Evolutionary conservation across 1,140 invertebrate genomes (phyloP).

Genomic region (Gryllus bimaculatus): DNA sequence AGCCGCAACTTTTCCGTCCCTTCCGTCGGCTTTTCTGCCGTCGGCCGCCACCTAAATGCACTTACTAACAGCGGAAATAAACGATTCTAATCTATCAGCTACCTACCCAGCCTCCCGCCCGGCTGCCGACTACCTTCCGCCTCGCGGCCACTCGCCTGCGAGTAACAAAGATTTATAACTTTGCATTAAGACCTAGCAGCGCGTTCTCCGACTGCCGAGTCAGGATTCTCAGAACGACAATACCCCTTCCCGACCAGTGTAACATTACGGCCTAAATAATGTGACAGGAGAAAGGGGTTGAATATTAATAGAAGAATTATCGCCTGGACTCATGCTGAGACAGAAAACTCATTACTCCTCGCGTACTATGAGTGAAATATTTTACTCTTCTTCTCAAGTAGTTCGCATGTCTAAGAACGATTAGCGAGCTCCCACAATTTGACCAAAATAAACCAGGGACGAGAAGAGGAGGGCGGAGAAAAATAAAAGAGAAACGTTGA

Average conservation of each 20-base stretch:
- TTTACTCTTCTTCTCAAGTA: neutral
- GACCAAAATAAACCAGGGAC: neutral
- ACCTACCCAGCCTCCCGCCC: neutral
- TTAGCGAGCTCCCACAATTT: neutral
- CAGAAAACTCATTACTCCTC: neutral
- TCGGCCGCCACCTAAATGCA: neutral
- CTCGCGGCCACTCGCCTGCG: neutral
- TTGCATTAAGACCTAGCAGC: neutral
- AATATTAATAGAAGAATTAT: constrained; percentile 1
- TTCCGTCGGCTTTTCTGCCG: neutral
- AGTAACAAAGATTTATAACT: neutral
- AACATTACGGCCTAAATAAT: neutral
- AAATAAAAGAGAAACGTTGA: neutral
- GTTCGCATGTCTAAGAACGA: neutral
- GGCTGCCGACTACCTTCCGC: neutral
- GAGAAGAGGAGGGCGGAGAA: neutral
- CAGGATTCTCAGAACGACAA: neutral
- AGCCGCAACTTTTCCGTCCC: neutral
- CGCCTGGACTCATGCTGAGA: neutral
- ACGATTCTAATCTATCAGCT: neutral
- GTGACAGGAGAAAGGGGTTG: neutral
- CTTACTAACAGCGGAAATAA: neutral
- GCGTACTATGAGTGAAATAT: neutral
- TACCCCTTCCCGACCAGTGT: neutral
- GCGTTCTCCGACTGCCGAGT: neutral